These are phyloP conservation scores for Hymenopus coronatus DNA, from an alignment of 2,888 invertebrate species.

Conservation along the genomic window DNA sequence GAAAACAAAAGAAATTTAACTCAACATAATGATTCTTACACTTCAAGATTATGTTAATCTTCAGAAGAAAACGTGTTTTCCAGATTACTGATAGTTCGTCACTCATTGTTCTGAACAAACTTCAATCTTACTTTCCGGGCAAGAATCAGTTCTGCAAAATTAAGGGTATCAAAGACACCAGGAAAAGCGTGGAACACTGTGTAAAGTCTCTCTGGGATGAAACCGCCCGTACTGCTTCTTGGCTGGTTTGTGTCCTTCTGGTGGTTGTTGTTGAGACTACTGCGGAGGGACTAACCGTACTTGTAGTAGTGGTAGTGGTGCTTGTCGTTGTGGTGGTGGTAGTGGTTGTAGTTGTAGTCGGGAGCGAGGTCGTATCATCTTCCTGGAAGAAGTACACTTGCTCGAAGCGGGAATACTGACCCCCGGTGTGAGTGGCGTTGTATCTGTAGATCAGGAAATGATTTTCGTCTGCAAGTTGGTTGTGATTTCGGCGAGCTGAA, in stretches of 20 bases:
- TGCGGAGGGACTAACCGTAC: not conserved
- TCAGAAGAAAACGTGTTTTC: too few species aligned
- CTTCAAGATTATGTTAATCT: too few species aligned
- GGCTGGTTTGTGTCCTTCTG: not conserved
- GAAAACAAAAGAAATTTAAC: too few species aligned
- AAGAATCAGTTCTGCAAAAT: not conserved
- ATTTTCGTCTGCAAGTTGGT: slow-evolving; percentile 56
- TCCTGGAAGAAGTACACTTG: slow-evolving; percentile 66
- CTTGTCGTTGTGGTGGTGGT: not conserved
- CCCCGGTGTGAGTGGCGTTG: slow-evolving; percentile 58
- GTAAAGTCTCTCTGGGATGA: not conserved
- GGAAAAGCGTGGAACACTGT: not conserved
- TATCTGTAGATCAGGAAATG: slow-evolving; percentile 70
- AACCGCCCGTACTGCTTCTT: not conserved
- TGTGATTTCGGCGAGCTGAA: slow-evolving; percentile 59
- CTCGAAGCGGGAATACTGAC: slow-evolving; percentile 49
- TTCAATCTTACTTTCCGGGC: too few species aligned
- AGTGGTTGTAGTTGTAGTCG: not conserved
- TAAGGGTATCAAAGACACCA: not conserved
- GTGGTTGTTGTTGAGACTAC: not conserved
- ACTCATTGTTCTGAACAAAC: too few species aligned
- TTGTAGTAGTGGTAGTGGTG: not conserved
- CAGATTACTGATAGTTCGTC: too few species aligned
- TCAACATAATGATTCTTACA: too few species aligned
- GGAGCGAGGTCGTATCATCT: not conserved